Conservation (phyloP, 2,113 vertebrate genomes). For the Tachysurus vachellii region DNA sequence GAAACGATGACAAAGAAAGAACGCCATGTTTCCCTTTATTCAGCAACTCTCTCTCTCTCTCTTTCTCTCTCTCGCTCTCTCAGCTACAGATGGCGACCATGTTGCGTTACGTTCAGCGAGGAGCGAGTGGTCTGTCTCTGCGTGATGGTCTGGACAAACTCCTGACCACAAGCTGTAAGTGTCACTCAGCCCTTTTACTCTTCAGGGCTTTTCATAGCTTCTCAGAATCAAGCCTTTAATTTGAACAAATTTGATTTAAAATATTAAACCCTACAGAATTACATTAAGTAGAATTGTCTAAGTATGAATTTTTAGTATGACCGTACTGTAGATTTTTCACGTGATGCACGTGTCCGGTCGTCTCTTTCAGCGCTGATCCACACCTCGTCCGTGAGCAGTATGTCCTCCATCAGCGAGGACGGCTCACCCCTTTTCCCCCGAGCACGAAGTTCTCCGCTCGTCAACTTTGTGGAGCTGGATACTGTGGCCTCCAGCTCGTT, state of each 20-base stretch:
- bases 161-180: conserved; percentile 78
- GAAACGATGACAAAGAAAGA: background rate
- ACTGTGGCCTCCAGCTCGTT: conserved; percentile 80
- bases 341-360: conserved; percentile 7
- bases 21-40: background rate
- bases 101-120: conserved; percentile 80
- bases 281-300: background rate
- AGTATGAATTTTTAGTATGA: background rate
- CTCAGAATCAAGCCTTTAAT: background rate
- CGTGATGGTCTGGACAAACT: conserved; percentile 77
- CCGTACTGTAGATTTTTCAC: too few relatives aligned
- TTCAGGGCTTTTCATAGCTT: background rate
- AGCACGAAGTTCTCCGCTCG: conserved; percentile 62
- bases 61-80: background rate
- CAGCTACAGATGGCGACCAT: conserved; percentile 81
- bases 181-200: background rate
- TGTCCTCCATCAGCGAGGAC: background rate
- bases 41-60: background rate
- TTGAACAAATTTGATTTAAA: background rate
- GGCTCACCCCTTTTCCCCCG: conserved; percentile 56
- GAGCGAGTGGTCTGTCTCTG: conserved; percentile 75
- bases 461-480: conserved; percentile 83
- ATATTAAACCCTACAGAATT: background rate
- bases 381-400: conserved; percentile 42
- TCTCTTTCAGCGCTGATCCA: conserved; percentile 31